Percentiles rank a stretch among this genome's conserved stretches.
Evolutionary conservation across 2,888 invertebrate genomes (phyloP).

Genomic region (Schizaphis graminum): DNA sequence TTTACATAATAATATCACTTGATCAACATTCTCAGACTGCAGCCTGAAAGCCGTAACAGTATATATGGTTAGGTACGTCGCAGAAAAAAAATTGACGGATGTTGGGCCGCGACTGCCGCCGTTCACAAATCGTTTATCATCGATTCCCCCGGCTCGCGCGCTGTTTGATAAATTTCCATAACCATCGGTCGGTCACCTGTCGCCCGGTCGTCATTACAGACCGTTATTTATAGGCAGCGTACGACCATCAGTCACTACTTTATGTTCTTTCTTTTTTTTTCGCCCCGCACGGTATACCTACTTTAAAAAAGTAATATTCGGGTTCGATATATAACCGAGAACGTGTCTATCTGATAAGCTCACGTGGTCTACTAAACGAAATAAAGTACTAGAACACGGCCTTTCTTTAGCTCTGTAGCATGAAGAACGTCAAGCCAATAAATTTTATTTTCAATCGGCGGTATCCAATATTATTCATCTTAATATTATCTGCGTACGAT

Average conservation of each 20-base stretch:
- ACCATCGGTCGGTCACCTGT: neutral
- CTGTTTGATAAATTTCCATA: slow-evolving; percentile 24
- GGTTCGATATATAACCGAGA: neutral
- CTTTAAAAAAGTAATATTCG: neutral
- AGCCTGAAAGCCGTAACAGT: no score
- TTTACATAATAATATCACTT: neutral
- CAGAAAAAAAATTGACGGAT: neutral
- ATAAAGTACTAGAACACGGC: neutral
- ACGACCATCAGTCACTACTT: slow-evolving; percentile 14
- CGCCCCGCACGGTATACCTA: neutral
- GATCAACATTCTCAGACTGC: neutral
- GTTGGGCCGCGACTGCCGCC: no score
- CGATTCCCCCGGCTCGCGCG: neutral
- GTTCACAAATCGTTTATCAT: slow-evolving; percentile 10
- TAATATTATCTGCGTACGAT: neutral
- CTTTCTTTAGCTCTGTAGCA: no score
- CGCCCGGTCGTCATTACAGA: neutral
- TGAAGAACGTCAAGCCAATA: no score
- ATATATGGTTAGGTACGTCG: neutral
- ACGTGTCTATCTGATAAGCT: neutral
- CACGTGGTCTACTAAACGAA: neutral
- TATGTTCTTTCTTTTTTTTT: neutral
- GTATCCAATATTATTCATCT: neutral
- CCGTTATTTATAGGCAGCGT: neutral
- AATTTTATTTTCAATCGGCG: neutral